Conservation (phyloP, 2,113 vertebrate species). For the Anser brachyrhynchus region DNA sequence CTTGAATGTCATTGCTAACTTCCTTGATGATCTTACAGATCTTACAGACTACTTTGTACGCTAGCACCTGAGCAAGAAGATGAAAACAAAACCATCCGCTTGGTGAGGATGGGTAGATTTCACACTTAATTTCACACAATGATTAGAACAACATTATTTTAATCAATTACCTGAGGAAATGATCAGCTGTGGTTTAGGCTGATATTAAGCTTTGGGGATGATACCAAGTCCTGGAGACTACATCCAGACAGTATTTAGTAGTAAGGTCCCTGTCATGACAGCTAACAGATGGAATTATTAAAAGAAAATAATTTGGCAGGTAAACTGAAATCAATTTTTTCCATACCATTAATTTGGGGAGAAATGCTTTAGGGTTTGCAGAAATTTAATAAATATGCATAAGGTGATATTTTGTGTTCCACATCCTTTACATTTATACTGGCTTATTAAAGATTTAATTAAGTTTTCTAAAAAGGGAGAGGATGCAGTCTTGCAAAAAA, state of each 20-base stretch:
- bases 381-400: conserved; percentile 65
- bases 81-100: neutral
- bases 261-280: neutral
- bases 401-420: conserved; percentile 55
- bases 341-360: conserved; percentile 38
- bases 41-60: neutral
- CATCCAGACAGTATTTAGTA: neutral
- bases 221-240: neutral
- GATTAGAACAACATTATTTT: neutral
- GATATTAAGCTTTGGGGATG: neutral
- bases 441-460: conserved; percentile 71
- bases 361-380: conserved; percentile 62
- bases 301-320: conserved; percentile 6
- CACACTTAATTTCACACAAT: neutral
- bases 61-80: neutral
- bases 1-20: neutral
- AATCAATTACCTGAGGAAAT: conserved; percentile 20
- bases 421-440: conserved; percentile 70
- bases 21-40: neutral
- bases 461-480: conserved; percentile 48
- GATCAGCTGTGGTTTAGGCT: neutral
- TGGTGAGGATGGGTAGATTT: neutral
- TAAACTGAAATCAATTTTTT: conserved; percentile 9
- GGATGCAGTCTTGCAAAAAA: conserved; percentile 51
- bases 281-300: conserved; percentile 42